phyloP scores from a whole-genome alignment of 2,113 vertebrate species.

The Echinops telfairi region DNA sequence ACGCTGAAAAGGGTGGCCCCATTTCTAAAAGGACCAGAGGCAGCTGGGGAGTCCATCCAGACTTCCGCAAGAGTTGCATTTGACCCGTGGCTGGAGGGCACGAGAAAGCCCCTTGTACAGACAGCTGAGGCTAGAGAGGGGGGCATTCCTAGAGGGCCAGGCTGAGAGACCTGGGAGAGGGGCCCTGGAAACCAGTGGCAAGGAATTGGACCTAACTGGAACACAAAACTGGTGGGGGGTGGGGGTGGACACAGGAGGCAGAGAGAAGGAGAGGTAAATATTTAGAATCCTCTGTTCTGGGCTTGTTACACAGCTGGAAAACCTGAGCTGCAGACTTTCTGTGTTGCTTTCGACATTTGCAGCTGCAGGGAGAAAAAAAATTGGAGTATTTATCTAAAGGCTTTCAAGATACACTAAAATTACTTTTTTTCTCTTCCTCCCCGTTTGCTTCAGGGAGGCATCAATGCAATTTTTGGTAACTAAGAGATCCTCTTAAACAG shows the following conservation, averaged over 20 bases:
- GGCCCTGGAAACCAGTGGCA: neutral
- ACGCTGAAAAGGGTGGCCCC: neutral
- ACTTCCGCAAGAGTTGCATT: neutral
- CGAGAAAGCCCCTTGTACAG: neutral
- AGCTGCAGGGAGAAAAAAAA: neutral
- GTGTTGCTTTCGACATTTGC: slow-evolving; percentile 37
- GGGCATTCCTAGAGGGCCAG: neutral
- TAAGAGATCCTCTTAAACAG: slow-evolving; percentile 54
- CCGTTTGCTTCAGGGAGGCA: slow-evolving; percentile 42
- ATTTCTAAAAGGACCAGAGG: neutral
- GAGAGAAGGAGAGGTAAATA: neutral
- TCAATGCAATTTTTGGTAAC: slow-evolving; percentile 50
- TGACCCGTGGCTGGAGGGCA: neutral
- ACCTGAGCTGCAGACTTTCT: slow-evolving; percentile 30
- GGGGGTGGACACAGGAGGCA: neutral
- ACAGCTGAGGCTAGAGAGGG: neutral
- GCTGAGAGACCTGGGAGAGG: neutral
- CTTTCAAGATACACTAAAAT: slow-evolving; percentile 61
- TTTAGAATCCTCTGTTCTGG: slow-evolving; percentile 37
- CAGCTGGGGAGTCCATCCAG: neutral
- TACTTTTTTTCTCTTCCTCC: neutral
- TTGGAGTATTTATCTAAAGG: slow-evolving; percentile 54
- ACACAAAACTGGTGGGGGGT: neutral
- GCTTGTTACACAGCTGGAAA: slow-evolving; percentile 45
- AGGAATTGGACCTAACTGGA: neutral